A percentile compares a stretch with the other conserved stretches of the same genome.
These are phyloP conservation scores for Tonatia bakeri DNA, from an alignment of 2,113 vertebrate genomes.

Conservation along the genomic window DNA sequence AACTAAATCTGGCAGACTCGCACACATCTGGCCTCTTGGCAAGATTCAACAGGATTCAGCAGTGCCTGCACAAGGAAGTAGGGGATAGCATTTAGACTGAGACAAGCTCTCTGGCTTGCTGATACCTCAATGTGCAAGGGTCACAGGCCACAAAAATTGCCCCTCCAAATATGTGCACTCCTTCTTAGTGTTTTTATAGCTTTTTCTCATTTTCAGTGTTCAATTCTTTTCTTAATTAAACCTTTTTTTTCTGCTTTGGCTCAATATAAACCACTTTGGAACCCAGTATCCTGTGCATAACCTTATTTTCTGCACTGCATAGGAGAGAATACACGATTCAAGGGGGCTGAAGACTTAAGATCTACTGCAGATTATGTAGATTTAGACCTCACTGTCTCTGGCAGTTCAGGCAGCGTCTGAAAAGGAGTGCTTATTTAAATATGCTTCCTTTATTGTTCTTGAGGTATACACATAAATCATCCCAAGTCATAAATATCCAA, in stretches of 20 bases:
- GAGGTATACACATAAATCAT: not conserved
- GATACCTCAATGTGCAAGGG: not conserved
- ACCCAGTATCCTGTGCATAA: not conserved
- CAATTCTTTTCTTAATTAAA: not conserved
- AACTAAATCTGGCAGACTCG: not conserved
- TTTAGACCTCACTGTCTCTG: not conserved
- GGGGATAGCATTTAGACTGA: fast-evolving
- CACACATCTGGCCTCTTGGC: not conserved
- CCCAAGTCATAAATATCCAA: not conserved
- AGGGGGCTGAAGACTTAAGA: not conserved
- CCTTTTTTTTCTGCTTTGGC: not conserved
- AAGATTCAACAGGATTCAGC: not conserved
- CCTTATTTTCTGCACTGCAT: not conserved
- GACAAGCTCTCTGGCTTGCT: not conserved
- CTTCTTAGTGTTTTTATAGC: not conserved
- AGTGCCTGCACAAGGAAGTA: not conserved
- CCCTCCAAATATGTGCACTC: not conserved
- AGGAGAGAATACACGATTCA: not conserved
- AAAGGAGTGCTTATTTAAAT: not conserved
- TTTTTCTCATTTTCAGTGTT: not conserved
- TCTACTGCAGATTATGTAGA: not conserved
- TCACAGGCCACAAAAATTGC: not conserved
- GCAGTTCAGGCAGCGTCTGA: not conserved
- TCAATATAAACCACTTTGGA: not conserved
- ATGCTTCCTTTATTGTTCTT: not conserved